These are phyloP conservation scores for Neodiprion lecontei DNA, from an alignment of 1,140 invertebrate genomes.

Conservation along the genomic window DNA sequence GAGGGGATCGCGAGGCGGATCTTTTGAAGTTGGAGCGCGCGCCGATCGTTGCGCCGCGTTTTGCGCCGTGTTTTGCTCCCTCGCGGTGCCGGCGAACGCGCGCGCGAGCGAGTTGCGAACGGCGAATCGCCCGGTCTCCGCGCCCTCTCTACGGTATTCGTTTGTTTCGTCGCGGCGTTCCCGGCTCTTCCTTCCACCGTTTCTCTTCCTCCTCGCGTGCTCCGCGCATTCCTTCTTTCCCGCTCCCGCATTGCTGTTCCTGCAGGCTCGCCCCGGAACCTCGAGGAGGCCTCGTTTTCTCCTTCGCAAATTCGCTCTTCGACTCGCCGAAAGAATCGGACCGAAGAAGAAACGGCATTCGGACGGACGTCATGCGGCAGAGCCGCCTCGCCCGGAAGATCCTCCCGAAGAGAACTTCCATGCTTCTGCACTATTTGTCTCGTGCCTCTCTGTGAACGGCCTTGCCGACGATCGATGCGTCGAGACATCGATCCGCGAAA, in stretches of 20 bases:
- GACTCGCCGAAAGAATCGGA: slow-evolving; percentile 35
- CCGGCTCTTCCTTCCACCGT: background rate
- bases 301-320: slow-evolving; percentile 23
- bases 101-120: background rate
- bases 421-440: slow-evolving; percentile 4
- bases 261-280: background rate
- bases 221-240: background rate
- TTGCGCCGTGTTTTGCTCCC: slow-evolving; percentile 1
- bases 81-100: slow-evolving; percentile 5
- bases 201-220: background rate
- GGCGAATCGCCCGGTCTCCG: too few relatives aligned
- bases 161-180: slow-evolving; percentile 1
- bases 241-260: too few relatives aligned
- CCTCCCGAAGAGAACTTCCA: slow-evolving; percentile 22
- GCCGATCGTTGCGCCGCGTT: background rate
- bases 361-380: slow-evolving; percentile 21
- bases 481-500: too few relatives aligned
- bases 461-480: too few relatives aligned
- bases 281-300: slow-evolving; percentile 9
- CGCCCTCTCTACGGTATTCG: slow-evolving; percentile 1
- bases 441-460: too few relatives aligned
- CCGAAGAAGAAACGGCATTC: slow-evolving; percentile 22
- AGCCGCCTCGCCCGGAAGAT: slow-evolving; percentile 20
- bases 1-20: slow-evolving; percentile 4
- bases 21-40: slow-evolving; percentile 6